Evolutionary conservation across 2,113 vertebrate genomes (phyloP).

Genomic region (Eublepharis macularius): DNA sequence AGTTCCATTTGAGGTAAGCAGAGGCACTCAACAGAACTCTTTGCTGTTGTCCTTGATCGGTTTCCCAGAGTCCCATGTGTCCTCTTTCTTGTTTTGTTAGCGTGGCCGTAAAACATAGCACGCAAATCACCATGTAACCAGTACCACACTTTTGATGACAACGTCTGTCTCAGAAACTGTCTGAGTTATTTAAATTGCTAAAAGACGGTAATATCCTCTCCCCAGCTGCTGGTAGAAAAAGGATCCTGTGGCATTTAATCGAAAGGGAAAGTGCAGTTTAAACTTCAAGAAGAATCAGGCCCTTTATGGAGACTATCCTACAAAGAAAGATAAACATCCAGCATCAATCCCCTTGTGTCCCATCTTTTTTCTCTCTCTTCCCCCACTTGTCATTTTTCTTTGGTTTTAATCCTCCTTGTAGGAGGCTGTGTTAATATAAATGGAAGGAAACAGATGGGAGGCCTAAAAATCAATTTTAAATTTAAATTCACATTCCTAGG

Average conservation of each 20-base stretch:
- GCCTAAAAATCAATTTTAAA: neutral
- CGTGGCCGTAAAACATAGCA: no score
- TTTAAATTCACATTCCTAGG: neutral
- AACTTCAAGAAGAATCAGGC: neutral
- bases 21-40: neutral
- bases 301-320: neutral
- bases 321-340: neutral
- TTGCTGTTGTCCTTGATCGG: neutral
- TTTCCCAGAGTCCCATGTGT: neutral
- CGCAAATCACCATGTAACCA: no score
- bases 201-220: neutral
- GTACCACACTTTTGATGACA: no score
- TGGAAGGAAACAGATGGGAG: neutral
- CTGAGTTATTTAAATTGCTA: neutral
- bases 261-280: neutral
- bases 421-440: neutral
- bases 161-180: neutral
- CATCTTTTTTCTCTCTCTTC: neutral
- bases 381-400: neutral
- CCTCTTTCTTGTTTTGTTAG: neutral
- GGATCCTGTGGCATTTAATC: neutral
- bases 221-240: neutral
- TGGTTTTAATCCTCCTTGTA: neutral
- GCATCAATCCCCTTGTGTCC: neutral
- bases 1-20: neutral